Evolutionary conservation across 2,113 vertebrate species (phyloP).

Genomic region (Anarhynchus alexandrinus): DNA sequence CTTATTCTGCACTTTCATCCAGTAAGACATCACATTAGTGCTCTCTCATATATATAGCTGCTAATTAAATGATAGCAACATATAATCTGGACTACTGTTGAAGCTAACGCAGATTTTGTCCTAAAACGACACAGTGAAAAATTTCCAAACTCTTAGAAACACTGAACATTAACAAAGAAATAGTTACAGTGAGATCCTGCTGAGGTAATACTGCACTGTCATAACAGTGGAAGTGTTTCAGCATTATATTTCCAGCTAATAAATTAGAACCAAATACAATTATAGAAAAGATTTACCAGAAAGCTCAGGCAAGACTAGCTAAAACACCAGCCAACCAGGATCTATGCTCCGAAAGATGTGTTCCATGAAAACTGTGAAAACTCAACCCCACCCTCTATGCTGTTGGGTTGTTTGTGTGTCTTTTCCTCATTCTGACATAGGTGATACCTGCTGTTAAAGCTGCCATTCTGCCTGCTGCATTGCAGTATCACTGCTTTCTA

Average conservation of each 20-base stretch:
- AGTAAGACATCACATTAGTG: not conserved
- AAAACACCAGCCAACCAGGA: not conserved
- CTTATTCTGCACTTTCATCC: not conserved
- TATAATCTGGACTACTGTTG: not conserved
- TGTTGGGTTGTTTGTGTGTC: not conserved
- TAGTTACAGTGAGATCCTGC: not conserved
- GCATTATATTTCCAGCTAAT: not conserved
- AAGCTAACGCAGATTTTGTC: not conserved
- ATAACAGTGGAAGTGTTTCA: not conserved
- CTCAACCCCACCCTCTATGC: not conserved
- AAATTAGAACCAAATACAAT: not conserved
- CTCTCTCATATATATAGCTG: not conserved
- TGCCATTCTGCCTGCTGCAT: not conserved
- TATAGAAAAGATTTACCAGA: not conserved
- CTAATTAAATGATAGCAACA: not conserved
- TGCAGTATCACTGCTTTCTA: not conserved
- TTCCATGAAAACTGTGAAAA: not conserved
- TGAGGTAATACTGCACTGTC: not conserved
- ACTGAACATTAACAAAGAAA: not conserved
- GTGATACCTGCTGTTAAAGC: not conserved
- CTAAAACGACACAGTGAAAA: not conserved
- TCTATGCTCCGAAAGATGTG: not conserved
- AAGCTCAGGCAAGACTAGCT: not conserved
- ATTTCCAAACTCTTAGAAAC: not conserved
- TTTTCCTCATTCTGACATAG: not conserved